Conservation (phyloP, 35 echinoderm and acorn worm species). For the Lytechinus variegatus region DNA sequence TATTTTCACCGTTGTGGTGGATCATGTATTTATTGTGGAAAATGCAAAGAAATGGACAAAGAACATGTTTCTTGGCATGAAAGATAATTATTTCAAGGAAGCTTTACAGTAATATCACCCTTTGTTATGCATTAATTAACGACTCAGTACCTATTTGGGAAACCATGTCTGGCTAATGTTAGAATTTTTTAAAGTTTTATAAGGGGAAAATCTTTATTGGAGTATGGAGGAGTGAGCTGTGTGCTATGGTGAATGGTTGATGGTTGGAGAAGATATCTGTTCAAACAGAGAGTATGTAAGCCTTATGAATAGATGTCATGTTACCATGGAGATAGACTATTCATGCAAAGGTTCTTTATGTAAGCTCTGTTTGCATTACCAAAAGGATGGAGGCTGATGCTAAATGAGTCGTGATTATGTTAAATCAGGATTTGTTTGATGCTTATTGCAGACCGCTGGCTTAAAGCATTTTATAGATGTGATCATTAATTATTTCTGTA, state of each 20-base stretch:
- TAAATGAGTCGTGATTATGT: background rate
- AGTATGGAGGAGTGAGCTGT: background rate
- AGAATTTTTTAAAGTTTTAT: background rate
- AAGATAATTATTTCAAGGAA: no score
- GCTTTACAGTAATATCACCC: no score
- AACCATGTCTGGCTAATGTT: background rate
- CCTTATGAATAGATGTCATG: background rate
- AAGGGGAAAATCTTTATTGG: background rate
- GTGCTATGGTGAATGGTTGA: background rate
- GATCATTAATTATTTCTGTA: background rate
- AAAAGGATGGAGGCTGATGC: background rate
- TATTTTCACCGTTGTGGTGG: no score
- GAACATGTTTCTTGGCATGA: no score
- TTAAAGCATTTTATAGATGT: no score
- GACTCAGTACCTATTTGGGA: no score
- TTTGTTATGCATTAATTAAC: no score
- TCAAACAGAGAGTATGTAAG: background rate
- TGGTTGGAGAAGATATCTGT: background rate
- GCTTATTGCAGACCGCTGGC: no score
- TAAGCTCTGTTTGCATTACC: background rate
- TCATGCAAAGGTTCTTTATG: background rate
- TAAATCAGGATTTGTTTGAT: background rate
- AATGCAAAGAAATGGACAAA: no score
- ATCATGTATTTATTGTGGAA: no score
- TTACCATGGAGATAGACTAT: background rate